Evolutionary conservation across 2,797 vertebrate species (phyloP).

Genomic region (Ciconia nigra): DNA sequence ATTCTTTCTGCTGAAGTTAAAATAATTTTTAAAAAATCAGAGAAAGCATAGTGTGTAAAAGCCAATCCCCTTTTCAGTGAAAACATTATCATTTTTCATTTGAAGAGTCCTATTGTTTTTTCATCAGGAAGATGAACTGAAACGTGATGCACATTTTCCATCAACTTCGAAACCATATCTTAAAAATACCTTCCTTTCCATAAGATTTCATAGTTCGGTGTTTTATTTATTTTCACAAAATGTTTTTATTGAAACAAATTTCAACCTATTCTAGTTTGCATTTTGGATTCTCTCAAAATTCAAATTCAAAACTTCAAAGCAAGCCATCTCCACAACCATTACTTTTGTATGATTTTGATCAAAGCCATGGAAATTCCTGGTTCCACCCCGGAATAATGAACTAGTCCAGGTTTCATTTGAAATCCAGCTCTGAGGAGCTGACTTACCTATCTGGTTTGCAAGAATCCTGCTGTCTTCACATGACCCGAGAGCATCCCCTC

Average conservation of each 20-base stretch:
- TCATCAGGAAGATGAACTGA: not conserved
- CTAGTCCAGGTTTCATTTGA: not conserved
- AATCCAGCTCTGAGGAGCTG: constrained; percentile 4
- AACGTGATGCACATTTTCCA: not conserved
- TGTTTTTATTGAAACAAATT: constrained; percentile 1
- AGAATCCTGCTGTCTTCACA: not conserved
- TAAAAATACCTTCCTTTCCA: not conserved
- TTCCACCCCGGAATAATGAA: constrained; percentile 42
- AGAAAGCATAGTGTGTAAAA: not conserved
- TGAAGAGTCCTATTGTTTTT: not conserved
- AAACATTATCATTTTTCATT: not conserved
- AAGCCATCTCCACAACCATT: not conserved
- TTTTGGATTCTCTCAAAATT: constrained; percentile 5
- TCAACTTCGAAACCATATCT: not conserved
- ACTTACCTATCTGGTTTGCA: constrained; percentile 54
- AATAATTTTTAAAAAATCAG: not conserved
- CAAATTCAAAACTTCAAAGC: constrained; percentile 31
- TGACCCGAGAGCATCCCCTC: not conserved
- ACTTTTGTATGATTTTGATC: constrained; percentile 44
- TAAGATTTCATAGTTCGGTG: not conserved
- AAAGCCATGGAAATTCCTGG: constrained; percentile 64
- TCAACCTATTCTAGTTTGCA: not conserved
- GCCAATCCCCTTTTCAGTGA: not conserved
- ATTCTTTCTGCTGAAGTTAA: not conserved
- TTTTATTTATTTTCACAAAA: not conserved